Percentiles rank a stretch among this genome's conserved stretches.
phyloP scores from a whole-genome alignment of 35 echinoderm and acorn worm genomes.

The Acanthaster planci region DNA sequence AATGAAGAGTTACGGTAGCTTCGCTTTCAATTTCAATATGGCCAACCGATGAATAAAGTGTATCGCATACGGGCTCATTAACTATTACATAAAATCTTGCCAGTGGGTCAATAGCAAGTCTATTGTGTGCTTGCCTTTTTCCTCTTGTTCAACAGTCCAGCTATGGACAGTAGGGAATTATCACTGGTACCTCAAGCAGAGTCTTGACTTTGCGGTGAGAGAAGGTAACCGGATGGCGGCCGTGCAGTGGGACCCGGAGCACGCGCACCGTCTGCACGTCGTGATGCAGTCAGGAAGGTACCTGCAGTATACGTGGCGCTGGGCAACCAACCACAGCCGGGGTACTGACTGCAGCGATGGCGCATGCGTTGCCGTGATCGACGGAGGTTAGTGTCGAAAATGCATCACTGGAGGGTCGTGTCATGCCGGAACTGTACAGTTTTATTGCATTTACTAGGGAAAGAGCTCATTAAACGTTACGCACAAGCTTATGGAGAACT shows the following conservation, averaged over 20 bases:
- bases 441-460: too few species aligned
- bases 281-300: constrained; percentile 60
- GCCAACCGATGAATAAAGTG: neutral
- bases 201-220: constrained; percentile 56
- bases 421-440: too few species aligned
- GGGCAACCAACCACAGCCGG: constrained; percentile 62
- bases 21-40: too few species aligned
- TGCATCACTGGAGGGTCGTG: too few species aligned
- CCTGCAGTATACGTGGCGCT: constrained; percentile 79
- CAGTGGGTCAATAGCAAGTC: too few species aligned
- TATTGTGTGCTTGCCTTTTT: neutral
- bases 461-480: too few species aligned
- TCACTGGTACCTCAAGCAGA: constrained; percentile 98
- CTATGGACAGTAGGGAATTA: constrained; percentile 93
- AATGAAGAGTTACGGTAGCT: too few species aligned
- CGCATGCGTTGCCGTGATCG: constrained; percentile 79
- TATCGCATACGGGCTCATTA: neutral
- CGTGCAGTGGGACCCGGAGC: constrained; percentile 86
- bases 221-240: constrained; percentile 54
- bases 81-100: neutral
- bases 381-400: constrained; percentile 71
- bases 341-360: constrained; percentile 56
- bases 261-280: constrained; percentile 76
- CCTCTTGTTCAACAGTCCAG: constrained; percentile 67
- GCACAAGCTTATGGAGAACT: too few species aligned